Evolutionary conservation across 2,113 vertebrate genomes (phyloP), one percentile per base, ranked within the genome.

Genomic region (Leptodactylus fuscus): DNA sequence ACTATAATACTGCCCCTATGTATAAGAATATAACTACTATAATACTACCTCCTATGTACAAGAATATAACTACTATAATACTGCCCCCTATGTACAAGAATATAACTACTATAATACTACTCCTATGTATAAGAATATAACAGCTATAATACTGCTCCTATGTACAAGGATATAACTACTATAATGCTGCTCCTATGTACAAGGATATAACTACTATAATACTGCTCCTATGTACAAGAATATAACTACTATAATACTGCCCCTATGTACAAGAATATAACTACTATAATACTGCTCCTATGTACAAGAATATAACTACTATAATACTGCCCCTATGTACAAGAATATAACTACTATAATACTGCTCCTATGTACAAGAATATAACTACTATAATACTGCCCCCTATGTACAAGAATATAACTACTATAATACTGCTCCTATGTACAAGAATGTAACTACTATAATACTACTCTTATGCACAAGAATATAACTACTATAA

Each of bases 291-390:
- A 60, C 55, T 60, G 55, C 55, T 4, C 55, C 55, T 60, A 60
- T 60, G 9, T 60, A 60, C 55, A 60, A 60, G 55, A 60, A 24
- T 60, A 60, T 11, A 60, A 60, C 55, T 60, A 60, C 55, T 60
- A 60, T 60, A 60, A 60, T 60, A 60, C 55, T 60, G 55, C 24
- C 9, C n/a, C 55, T 60, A 60, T 60, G 10, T 60, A 60, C 55
- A 60, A 60, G 55, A 60, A 60, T 60, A 60, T 60, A 60, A 60
- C 55, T 60, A 60, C 55, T 60, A 60, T 60, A 60, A 60, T 60
- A 60, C 55, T 60, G 55, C 24, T 4, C 55, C 24, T 60, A 60
- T 60, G 9, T 60, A 60, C 55, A 60, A 27, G n/a, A 60, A 60
- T 60, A 60, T 60, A 60, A 60, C n/a, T 62, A 29, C 58, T 62